A percentile compares a stretch with the other conserved stretches of the same genome.
These are phyloP conservation scores for Exephanes ischioxanthus DNA, from an alignment of 2,888 invertebrate genomes.

Conservation along the genomic window DNA sequence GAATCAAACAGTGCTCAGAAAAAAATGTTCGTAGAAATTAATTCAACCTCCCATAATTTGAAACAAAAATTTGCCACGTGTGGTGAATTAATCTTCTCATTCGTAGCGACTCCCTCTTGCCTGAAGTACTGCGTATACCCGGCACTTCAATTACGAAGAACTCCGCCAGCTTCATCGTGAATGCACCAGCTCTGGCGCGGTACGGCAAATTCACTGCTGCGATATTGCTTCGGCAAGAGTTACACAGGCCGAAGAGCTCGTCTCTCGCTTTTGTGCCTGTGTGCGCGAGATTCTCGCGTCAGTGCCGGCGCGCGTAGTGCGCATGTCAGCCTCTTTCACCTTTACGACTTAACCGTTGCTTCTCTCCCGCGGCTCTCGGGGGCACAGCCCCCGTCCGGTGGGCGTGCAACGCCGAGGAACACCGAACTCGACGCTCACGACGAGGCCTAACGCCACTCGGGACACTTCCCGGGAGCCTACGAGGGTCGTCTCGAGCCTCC, in stretches of 20 bases:
- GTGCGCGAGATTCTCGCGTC: constrained; percentile 23
- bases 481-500: constrained; percentile 65
- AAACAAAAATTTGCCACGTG: neutral
- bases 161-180: constrained; percentile 4
- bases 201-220: neutral
- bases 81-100: neutral
- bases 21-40: neutral
- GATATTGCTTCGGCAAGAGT: constrained; percentile 12
- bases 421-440: constrained; percentile 56
- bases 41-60: neutral
- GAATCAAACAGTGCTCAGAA: neutral
- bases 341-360: constrained; percentile 58
- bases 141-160: constrained; percentile 4
- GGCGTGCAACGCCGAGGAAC: constrained; percentile 37
- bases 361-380: constrained; percentile 48
- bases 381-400: constrained; percentile 49
- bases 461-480: constrained; percentile 63
- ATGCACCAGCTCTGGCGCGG: neutral
- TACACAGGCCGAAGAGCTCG: constrained; percentile 29
- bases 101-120: neutral
- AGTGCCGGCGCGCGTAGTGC: constrained; percentile 7
- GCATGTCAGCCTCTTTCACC: constrained; percentile 33
- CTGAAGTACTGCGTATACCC: neutral
- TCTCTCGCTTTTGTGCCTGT: constrained; percentile 16
- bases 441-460: constrained; percentile 69